A percentile compares a stretch with the other conserved stretches of the same genome.
phyloP scores from a whole-genome alignment of 2,797 vertebrate species.

The Acropternis orthonyx region DNA sequence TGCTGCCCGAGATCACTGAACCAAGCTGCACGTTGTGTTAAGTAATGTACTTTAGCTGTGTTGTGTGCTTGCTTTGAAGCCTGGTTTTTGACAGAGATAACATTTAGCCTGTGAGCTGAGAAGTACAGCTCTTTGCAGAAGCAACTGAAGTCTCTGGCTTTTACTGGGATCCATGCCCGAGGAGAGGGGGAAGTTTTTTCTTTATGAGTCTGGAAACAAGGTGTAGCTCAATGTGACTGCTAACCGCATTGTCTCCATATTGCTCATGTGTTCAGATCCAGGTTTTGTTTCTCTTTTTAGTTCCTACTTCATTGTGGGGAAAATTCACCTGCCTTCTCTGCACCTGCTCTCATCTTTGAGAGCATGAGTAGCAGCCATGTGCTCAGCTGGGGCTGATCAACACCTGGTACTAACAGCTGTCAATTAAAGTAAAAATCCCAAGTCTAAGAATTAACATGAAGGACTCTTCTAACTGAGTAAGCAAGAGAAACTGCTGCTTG shows the following conservation, averaged over 20 bases:
- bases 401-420: not conserved
- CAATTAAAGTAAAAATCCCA: not conserved
- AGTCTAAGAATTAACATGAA: not conserved
- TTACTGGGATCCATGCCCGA: not conserved
- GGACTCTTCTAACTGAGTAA: not conserved
- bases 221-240: not conserved
- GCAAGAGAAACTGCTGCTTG: not conserved
- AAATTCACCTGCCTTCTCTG: not conserved
- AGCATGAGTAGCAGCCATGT: not conserved
- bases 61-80: not conserved
- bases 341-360: not conserved
- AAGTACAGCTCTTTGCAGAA: not conserved
- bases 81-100: not conserved
- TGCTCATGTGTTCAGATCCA: not conserved
- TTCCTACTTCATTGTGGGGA: not conserved
- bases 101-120: not conserved
- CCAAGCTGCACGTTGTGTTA: not conserved
- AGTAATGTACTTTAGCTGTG: not conserved
- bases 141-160: not conserved
- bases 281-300: not conserved
- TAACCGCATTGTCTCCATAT: rapidly evolving
- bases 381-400: not conserved
- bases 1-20: not conserved
- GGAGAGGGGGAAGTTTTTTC: not conserved
- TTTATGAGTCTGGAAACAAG: not conserved